Evolutionary conservation across 2,888 invertebrate genomes (phyloP), one percentile per base, ranked within the genome.

Genomic region (Drosophila picticornis): DNA sequence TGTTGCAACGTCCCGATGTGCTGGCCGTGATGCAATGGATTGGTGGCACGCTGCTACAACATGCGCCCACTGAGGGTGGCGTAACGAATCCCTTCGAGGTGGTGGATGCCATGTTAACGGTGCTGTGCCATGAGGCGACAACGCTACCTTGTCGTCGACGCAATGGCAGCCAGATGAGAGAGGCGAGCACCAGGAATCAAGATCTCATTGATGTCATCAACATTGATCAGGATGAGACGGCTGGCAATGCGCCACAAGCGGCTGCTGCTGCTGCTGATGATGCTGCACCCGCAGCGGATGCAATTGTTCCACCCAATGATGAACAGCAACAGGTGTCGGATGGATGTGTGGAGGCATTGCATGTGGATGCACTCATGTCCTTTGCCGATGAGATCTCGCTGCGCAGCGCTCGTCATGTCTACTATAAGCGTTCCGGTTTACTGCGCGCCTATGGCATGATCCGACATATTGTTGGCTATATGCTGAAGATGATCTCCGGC

Each of bases 371-470:
- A 0, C 93, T 98, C 0, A 96, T 98, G 91, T 95, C 97, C 0
- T 97, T 97, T 90, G 95, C 97, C 51, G 97, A 97, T 85, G 97
- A 97, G 96, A 96, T 97, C 93, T 96, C 92, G 92, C 95, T 74
- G 94, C 95, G 93, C 94, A 96, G 94, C 77, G 94, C 94, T 82
- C 93, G 94, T 6, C 94, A 94, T 80, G 86, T 94, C 0, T 94
- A 95, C 72, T 95, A 96, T 81, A 95, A 95, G 77, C 94, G 95
- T 60, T 94, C 95, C n/a, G 96, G 96, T 0, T 91, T 97, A 62
- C 91, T 98, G 29, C 94, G 96, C 64, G 96, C 97, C 0, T 97
- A 98, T 85, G 98, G 98, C 10, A 94, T 98, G 84, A 95, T 98
- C 55, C 94, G 96, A 31, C 97, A 97, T 89, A 96, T 98, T 57